Conservation (phyloP, 2,113 vertebrate genomes). For the Sebastes schlegelii region DNA sequence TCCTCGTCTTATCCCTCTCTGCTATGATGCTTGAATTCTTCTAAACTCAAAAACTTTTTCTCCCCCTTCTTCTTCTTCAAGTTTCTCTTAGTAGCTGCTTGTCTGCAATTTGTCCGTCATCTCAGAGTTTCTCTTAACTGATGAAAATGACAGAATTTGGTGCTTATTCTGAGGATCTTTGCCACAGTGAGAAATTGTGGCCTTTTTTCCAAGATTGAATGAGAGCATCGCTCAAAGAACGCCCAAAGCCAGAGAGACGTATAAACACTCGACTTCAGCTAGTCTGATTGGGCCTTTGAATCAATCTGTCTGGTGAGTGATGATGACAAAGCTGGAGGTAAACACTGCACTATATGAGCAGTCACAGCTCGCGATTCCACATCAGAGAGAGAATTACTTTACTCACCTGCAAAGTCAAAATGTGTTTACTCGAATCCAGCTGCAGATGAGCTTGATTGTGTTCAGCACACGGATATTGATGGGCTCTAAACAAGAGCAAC, state of each 20-base stretch:
- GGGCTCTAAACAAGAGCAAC: constrained; percentile 15
- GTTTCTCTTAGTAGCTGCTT: background rate
- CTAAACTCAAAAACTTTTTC: background rate
- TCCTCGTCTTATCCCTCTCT: background rate
- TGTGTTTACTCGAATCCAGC: constrained; percentile 32
- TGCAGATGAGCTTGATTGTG: constrained; percentile 22
- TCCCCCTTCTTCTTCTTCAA: background rate
- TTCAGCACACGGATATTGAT: constrained; percentile 25
- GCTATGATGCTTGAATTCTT: constrained; percentile 14
- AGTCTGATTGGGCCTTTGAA: constrained; percentile 60
- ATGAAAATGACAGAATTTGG: constrained; percentile 33
- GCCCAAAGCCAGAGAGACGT: constrained; percentile 9
- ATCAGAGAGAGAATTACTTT: constrained; percentile 42
- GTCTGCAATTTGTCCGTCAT: constrained; percentile 40
- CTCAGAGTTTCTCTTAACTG: constrained; percentile 18
- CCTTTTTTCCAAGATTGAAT: constrained; percentile 29
- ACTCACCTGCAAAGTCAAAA: constrained; percentile 33
- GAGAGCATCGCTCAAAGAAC: constrained; percentile 29
- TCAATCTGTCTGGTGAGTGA: constrained; percentile 63
- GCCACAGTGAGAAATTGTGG: constrained; percentile 37
- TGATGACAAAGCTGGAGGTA: constrained; percentile 66
- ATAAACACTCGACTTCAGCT: constrained; percentile 60
- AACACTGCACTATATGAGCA: constrained; percentile 63
- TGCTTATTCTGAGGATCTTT: constrained; percentile 27
- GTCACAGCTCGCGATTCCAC: constrained; percentile 55